Evolutionary conservation across 2,113 vertebrate species (phyloP).

Genomic region (Felis catus): DNA sequence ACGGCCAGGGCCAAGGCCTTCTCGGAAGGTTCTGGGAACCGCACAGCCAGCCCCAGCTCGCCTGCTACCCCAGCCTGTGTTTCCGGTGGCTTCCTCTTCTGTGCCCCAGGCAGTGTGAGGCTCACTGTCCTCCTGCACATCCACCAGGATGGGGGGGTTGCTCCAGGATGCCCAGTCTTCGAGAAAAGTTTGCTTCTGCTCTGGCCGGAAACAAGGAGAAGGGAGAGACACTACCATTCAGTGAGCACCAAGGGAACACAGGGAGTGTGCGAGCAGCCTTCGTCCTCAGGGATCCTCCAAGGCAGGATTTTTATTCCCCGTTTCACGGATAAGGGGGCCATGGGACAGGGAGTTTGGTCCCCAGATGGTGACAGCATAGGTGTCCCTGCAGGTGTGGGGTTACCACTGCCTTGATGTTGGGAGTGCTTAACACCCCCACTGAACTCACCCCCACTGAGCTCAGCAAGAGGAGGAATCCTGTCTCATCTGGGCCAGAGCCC

Average conservation of each 20-base stretch:
- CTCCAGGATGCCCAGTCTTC: not conserved
- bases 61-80: not conserved
- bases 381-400: not conserved
- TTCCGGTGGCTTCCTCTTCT: not conserved
- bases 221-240: not conserved
- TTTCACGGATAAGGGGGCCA: not conserved
- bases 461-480: not conserved
- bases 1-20: not conserved
- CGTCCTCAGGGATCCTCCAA: not conserved
- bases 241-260: not conserved
- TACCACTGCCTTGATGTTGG: not conserved
- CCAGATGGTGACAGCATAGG: not conserved
- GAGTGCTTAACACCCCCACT: not conserved
- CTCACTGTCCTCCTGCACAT: not conserved
- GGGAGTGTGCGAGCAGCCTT: accelerated
- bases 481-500: not conserved
- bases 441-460: no score
- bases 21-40: not conserved
- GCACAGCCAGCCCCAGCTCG: not conserved
- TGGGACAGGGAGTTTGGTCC: not conserved
- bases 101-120: no score
- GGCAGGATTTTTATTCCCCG: not conserved
- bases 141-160: accelerated
- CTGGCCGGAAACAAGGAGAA: not conserved
- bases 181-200: not conserved